These are phyloP conservation scores for Diadophis punctatus DNA, from an alignment of 2,113 vertebrate genomes.

Conservation along the genomic window DNA sequence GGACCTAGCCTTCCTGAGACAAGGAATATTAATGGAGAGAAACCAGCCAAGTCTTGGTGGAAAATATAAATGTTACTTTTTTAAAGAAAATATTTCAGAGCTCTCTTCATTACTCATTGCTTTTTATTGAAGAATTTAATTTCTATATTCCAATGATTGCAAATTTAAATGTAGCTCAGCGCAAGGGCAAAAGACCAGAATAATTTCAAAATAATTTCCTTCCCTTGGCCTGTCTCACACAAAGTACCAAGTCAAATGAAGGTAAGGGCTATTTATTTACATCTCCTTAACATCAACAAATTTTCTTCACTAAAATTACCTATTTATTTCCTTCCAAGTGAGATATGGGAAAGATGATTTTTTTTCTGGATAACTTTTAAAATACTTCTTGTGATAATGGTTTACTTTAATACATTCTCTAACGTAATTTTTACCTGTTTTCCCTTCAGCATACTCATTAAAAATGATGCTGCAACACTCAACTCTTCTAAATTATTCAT, in stretches of 20 bases:
- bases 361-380: background rate
- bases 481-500: background rate
- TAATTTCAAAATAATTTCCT: background rate
- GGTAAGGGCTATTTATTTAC: background rate
- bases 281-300: background rate
- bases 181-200: background rate
- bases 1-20: background rate
- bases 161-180: background rate
- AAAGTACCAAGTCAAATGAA: background rate
- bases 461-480: background rate
- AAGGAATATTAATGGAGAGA: background rate
- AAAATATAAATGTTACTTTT: background rate
- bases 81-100: background rate
- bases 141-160: background rate
- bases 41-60: background rate
- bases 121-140: background rate
- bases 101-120: background rate
- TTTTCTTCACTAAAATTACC: background rate
- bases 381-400: background rate
- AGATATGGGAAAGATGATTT: background rate
- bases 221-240: background rate
- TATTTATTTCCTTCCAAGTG: background rate
- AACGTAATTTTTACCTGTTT: background rate
- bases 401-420: background rate
- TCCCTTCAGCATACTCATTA: background rate